phyloP scores from a whole-genome alignment of 2,797 vertebrate genomes.

The Sardinella longiceps region DNA sequence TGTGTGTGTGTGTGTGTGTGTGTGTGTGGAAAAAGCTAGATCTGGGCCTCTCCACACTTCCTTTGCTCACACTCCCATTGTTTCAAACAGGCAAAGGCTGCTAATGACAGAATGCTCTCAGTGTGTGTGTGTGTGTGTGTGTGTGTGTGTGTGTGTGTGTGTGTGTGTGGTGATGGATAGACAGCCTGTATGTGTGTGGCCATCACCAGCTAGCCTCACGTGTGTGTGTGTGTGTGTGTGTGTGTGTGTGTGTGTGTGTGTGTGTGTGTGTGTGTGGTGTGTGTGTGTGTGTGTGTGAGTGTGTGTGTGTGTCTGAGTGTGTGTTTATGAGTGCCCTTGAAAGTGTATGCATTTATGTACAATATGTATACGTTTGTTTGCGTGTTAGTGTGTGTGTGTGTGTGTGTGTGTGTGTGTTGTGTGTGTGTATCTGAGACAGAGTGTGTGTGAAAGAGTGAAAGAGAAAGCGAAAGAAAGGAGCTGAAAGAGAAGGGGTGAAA shows the following conservation, averaged over 20 bases:
- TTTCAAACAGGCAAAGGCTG: slow-evolving; percentile 51
- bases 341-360: too few relatives aligned
- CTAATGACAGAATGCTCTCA: too few relatives aligned
- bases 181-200: background rate
- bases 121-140: slow-evolving; percentile 1
- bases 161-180: too few relatives aligned
- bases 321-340: too few relatives aligned
- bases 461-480: too few relatives aligned
- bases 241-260: background rate
- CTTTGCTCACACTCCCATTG: slow-evolving; percentile 59
- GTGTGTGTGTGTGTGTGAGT: background rate
- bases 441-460: background rate
- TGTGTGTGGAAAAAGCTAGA: slow-evolving; percentile 58
- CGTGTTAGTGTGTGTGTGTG: background rate
- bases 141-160: background rate
- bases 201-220: too few relatives aligned
- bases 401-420: background rate
- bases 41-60: slow-evolving; percentile 59
- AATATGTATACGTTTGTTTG: too few relatives aligned
- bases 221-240: background rate
- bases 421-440: background rate
- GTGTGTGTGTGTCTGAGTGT: background rate
- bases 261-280: background rate
- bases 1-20: slow-evolving; percentile 45
- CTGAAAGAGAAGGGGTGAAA: too few relatives aligned